Conservation (phyloP, 2,888 invertebrate species). For the Lordiphosa fenestrarum region DNA sequence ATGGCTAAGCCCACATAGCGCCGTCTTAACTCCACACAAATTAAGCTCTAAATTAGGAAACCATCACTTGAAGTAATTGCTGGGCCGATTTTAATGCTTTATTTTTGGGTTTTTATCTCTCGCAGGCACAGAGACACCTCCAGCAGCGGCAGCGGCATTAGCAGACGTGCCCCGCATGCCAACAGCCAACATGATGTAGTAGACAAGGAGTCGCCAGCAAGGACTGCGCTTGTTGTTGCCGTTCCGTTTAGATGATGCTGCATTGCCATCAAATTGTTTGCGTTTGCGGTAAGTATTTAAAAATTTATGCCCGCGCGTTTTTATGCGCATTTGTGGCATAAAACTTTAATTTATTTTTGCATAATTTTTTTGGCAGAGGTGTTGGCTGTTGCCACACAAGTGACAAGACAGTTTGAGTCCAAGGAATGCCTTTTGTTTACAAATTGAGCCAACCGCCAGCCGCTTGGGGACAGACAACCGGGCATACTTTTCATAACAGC, state of each 20-base stretch:
- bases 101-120: conserved; percentile 36
- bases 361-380: conserved; percentile 20
- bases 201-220: conserved; percentile 12
- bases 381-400: conserved; percentile 11
- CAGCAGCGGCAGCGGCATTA: conserved; percentile 20
- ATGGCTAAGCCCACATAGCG: conserved; percentile 20
- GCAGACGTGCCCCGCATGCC: conserved; percentile 54
- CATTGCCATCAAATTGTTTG: conserved; percentile 21
- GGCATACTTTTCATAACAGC: conserved; percentile 62
- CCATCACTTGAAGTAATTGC: conserved; percentile 69
- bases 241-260: conserved; percentile 10
- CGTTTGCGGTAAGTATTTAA: conserved; percentile 42
- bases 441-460: conserved; percentile 21
- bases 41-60: conserved; percentile 69
- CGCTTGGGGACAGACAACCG: background rate
- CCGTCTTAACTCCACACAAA: conserved; percentile 52
- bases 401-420: conserved; percentile 9
- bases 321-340: conserved; percentile 14
- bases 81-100: conserved; percentile 43
- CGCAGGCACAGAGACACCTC: conserved; percentile 11
- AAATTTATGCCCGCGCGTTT: conserved; percentile 21
- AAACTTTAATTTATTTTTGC: conserved; percentile 50
- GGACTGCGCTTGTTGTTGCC: conserved; percentile 6
- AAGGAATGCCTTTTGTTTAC: conserved; percentile 22
- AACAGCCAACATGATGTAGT: conserved; percentile 37